Evolutionary conservation across 2,888 invertebrate species (phyloP).

Genomic region (Sturmia bella): DNA sequence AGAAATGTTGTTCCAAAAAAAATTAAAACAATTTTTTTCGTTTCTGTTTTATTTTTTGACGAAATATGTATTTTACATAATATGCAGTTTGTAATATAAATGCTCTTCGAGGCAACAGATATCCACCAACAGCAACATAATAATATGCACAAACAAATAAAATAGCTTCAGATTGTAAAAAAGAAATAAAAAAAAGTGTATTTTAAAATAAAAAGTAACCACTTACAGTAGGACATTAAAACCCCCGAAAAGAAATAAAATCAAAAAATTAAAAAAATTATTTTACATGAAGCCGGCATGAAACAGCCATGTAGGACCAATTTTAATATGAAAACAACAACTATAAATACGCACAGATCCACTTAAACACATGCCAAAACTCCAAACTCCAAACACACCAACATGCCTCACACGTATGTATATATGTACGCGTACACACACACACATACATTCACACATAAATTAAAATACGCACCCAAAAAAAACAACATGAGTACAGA

Average conservation of each 20-base stretch:
- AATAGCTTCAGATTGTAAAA: constrained; percentile 55
- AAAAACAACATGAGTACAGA: constrained; percentile 27
- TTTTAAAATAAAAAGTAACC: constrained; percentile 40
- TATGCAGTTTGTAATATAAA: constrained; percentile 77
- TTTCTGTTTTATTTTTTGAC: constrained; percentile 34
- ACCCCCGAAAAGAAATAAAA: constrained; percentile 41
- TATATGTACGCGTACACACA: background rate
- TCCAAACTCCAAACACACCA: constrained; percentile 49
- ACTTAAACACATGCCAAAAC: constrained; percentile 34
- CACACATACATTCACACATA: background rate
- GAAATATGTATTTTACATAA: constrained; percentile 75
- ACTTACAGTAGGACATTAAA: constrained; percentile 58
- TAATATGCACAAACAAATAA: constrained; percentile 64
- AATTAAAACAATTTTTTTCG: background rate
- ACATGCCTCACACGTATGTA: background rate
- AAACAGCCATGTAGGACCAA: constrained; percentile 42
- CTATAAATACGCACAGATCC: constrained; percentile 52
- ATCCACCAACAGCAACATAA: constrained; percentile 46
- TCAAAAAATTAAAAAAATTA: constrained; percentile 27
- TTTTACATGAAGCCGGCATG: constrained; percentile 53
- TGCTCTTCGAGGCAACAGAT: constrained; percentile 55
- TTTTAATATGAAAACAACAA: constrained; percentile 22
- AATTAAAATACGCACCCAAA: constrained; percentile 41
- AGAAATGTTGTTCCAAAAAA: constrained; percentile 74
- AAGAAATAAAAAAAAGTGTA: constrained; percentile 41